Conservation (phyloP, 2,113 vertebrate species). For the Channa argus region DNA sequence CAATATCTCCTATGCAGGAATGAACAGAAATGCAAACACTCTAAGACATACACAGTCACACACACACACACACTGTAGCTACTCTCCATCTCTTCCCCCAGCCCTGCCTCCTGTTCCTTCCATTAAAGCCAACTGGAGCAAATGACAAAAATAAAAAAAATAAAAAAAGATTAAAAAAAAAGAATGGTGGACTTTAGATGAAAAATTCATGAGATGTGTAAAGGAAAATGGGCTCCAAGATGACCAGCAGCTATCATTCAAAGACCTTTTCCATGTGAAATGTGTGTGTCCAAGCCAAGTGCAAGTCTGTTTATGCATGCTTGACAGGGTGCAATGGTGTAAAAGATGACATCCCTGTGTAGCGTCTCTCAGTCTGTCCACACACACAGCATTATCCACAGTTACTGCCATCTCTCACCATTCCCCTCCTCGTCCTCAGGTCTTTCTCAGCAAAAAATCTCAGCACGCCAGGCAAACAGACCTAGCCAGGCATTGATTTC, state of each 20-base stretch:
- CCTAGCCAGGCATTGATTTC: constrained; percentile 64
- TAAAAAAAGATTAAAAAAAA: background rate
- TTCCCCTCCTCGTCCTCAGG: background rate
- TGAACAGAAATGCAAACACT: constrained; percentile 37
- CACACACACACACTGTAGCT: background rate
- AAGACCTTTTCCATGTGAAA: constrained; percentile 45
- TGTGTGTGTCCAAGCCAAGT: constrained; percentile 29
- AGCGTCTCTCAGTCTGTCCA: constrained; percentile 59
- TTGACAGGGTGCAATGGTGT: constrained; percentile 44
- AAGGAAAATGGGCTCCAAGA: constrained; percentile 61
- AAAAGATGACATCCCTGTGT: constrained; percentile 48
- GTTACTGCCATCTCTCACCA: constrained; percentile 44
- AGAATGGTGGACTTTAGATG: background rate
- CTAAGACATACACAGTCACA: background rate
- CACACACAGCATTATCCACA: constrained; percentile 56
- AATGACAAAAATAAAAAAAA: constrained; percentile 55
- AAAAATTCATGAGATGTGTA: constrained; percentile 78
- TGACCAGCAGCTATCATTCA: constrained; percentile 70
- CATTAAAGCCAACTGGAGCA: constrained; percentile 65
- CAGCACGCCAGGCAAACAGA: constrained; percentile 51
- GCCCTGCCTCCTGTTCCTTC: constrained; percentile 34
- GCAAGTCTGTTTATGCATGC: constrained; percentile 45
- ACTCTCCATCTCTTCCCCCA: constrained; percentile 35
- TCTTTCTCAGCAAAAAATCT: constrained; percentile 54
- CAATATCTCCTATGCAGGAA: constrained; percentile 16